Percentiles rank a stretch among this genome's conserved stretches.
Evolutionary conservation across 2,888 invertebrate species (phyloP).

Genomic region (Itoplectis maculator): DNA sequence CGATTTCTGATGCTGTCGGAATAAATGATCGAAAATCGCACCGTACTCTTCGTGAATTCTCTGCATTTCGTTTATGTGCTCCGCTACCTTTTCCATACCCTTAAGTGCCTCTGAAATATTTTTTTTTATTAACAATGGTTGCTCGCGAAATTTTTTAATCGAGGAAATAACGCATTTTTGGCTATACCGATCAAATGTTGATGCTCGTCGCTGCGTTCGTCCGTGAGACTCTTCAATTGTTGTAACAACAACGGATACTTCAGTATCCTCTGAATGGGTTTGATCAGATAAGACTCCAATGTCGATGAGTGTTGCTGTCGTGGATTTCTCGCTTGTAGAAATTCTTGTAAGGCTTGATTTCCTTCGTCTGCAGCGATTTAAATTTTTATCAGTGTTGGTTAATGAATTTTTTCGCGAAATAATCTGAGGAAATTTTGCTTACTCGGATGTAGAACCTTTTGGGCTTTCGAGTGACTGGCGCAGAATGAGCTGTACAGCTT

Average conservation of each 20-base stretch:
- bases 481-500: slow-evolving; percentile 99
- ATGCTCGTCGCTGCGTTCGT: slow-evolving; percentile 96
- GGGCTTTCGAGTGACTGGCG: slow-evolving; percentile 99
- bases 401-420: slow-evolving; percentile 7
- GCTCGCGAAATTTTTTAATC: no score
- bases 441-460: slow-evolving; percentile 99
- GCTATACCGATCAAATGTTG: slow-evolving; percentile 96
- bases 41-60: slow-evolving; percentile 99
- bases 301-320: slow-evolving; percentile 98
- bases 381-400: background rate
- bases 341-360: slow-evolving; percentile 98
- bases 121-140: no score
- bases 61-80: slow-evolving; percentile 99
- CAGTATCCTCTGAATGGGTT: slow-evolving; percentile 98
- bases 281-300: slow-evolving; percentile 98
- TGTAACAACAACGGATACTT: slow-evolving; percentile 98
- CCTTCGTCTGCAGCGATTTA: slow-evolving; percentile 91
- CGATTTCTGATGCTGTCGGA: slow-evolving; percentile 97
- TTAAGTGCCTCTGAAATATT: slow-evolving; percentile 95
- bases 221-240: slow-evolving; percentile 97
- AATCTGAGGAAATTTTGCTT: slow-evolving; percentile 85
- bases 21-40: slow-evolving; percentile 98
- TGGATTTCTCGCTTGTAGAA: slow-evolving; percentile 96
- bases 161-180: no score
- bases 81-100: slow-evolving; percentile 99